Evolutionary conservation across 2,888 invertebrate species (phyloP), one percentile per base, ranked within the genome.

Genomic region (Xestia c-nigrum): DNA sequence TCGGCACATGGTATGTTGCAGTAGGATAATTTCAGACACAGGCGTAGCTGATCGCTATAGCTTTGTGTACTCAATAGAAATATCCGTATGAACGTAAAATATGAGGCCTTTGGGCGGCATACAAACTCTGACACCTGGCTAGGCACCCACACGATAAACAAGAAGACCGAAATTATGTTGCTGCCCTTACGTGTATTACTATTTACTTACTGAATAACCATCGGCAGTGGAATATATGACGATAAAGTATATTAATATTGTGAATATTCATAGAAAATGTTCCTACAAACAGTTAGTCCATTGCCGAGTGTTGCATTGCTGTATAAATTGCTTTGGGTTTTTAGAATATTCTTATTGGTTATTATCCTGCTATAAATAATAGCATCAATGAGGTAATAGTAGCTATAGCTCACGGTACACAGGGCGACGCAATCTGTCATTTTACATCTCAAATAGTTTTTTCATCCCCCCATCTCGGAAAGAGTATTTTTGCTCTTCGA

Each of bases 281-380:
- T 69, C 14, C 10, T 71, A 55, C 24, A 47, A 16, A 1, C 43
- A 46, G 12, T 77, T 19, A 38, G 50, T 61, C 21, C 7, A 38
- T 9, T 64, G 50, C n/a, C 40, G 24, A 57, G 64, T 7, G 40
- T 64, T 21, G 31, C 3, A 38, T 57, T 57, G 71, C 71, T 80
- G 64, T 59, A 64, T 12, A 64, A 50, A 66, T 67, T 85, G 69
- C 71, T 77, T 64, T 55, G 59, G 72, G 57, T 31, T 6, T 64
- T 38, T 21, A 46, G 21, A 43, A 2, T 0, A 50, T 38, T 64
- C n/a, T n/a, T 38, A 14, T 24, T 7, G 21, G 40, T 76, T 50
- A 19, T n/a, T 50, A 19, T 16, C 47, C 16, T 31, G 21, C 4
- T 79, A 21, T 24, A 21, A 38, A 65, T 74, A 50, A 38, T 55